Evolutionary conservation across 1,140 invertebrate genomes (phyloP), one percentile per base, ranked within the genome.

Genomic region (Zelostemma sp.): DNA sequence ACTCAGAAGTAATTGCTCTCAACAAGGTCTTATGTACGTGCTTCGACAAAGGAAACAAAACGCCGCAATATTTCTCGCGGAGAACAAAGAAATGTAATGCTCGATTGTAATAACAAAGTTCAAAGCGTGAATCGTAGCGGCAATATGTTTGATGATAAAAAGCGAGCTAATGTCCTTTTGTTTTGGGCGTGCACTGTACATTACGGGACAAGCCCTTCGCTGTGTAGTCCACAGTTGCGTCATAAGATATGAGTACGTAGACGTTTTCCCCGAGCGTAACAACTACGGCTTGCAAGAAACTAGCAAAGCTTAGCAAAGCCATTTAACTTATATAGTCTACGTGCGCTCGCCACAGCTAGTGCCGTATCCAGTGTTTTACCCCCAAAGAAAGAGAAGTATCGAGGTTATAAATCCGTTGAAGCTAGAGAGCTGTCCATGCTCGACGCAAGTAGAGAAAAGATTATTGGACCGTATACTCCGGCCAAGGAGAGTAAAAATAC

Each of bases 341-440:
- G 65, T 72, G 64, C 8, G 25, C n/a, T n/a, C 49, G 58, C n/a
- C 40, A 14, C 40, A 41, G 43, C 43, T 19, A 46, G 43, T 58
- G 35, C 9, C 48, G 68, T 53, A 60, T 33, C 65, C 54, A 68
- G 41, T 68, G 65, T 65, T 72, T 68, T 68, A 68, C 6, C 56
- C 50, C 59, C 47, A 43, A 48, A 64, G 69, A 68, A 72, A 72
- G 67, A 72, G 50, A 63, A 71, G 59, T 71, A 72, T 72, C 69
- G 56, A 55, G 63, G 69, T 67, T 72, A 72, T 72, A 72, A 72
- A 72, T 72, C 69, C 69, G 64, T 72, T 67, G 69, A 61, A 72
- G 64, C 63, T 53, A 38, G 63, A 58, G 59, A 63, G 63, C 63
- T 64, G 69, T 72, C 69, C 56, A 72, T 72, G 63, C 49, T 48